A percentile compares a stretch with the other conserved stretches of the same genome.
Conservation (phyloP, 2,888 invertebrate genomes). For the Nesidiocoris tenuis region DNA sequence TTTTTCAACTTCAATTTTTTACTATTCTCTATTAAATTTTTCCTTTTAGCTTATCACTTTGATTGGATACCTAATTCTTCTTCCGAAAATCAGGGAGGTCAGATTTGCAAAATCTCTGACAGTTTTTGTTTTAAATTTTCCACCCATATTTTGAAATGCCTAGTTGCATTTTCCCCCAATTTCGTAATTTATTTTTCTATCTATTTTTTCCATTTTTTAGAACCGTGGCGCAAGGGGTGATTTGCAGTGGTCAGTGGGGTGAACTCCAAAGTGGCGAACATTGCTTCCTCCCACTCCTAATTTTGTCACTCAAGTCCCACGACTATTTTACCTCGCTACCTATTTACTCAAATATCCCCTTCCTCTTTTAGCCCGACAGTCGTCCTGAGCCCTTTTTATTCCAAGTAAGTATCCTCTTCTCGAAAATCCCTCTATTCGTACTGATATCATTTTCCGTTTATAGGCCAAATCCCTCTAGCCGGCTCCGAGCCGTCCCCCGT, state of each 20-base stretch:
- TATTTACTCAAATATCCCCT: neutral
- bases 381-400: neutral
- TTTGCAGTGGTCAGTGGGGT: slow-evolving; percentile 38
- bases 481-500: too few relatives aligned
- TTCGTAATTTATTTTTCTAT: neutral
- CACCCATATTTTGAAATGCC: slow-evolving; percentile 10
- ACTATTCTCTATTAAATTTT: neutral
- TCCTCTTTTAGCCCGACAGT: neutral
- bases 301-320: neutral
- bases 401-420: slow-evolving; percentile 7
- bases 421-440: too few relatives aligned
- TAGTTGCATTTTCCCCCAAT: slow-evolving; percentile 12
- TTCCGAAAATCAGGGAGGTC: slow-evolving; percentile 42
- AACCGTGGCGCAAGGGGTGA: slow-evolving; percentile 37
- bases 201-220: slow-evolving; percentile 4
- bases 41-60: slow-evolving; percentile 2
- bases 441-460: too few relatives aligned
- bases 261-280: slow-evolving; percentile 39
- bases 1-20: slow-evolving; percentile 13
- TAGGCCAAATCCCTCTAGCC: too few relatives aligned
- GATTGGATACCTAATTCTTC: slow-evolving; percentile 7
- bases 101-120: slow-evolving; percentile 36
- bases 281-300: slow-evolving; percentile 33
- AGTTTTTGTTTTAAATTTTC: slow-evolving; percentile 12
- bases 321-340: neutral